Conservation (phyloP, 2,888 invertebrate genomes). For the Allolobophora icterica region DNA sequence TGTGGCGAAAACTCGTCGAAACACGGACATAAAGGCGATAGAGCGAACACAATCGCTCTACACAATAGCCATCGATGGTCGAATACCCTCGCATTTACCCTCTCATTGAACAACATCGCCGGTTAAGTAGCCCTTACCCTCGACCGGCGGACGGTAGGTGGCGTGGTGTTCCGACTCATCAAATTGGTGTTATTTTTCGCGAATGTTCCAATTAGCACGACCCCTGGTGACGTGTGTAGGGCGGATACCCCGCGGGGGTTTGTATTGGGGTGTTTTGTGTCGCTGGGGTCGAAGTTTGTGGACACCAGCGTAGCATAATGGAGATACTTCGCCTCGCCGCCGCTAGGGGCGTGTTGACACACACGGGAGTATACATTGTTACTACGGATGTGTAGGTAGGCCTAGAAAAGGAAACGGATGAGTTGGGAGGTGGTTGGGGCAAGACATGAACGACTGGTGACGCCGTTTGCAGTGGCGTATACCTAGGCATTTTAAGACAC, state of each 20-base stretch:
- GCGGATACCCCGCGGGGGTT: background rate
- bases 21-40: background rate
- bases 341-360: slow-evolving; percentile 17
- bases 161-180: background rate
- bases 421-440: too few species aligned
- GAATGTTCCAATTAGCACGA: slow-evolving; percentile 22
- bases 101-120: background rate
- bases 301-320: background rate
- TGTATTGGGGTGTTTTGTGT: background rate
- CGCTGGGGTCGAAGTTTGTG: background rate
- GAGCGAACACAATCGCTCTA: background rate
- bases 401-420: too few species aligned
- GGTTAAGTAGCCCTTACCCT: background rate
- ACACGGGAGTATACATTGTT: background rate
- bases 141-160: background rate
- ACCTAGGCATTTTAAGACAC: too few species aligned
- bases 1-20: background rate
- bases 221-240: background rate
- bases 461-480: too few species aligned
- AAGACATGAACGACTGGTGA: too few species aligned
- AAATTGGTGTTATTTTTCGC: slow-evolving; percentile 28
- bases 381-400: background rate
- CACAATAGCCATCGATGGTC: too few species aligned
- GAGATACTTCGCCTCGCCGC: background rate
- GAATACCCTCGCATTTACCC: background rate